These are phyloP conservation scores for Drosophila borborema DNA, from an alignment of 2,888 invertebrate species.

Conservation along the genomic window DNA sequence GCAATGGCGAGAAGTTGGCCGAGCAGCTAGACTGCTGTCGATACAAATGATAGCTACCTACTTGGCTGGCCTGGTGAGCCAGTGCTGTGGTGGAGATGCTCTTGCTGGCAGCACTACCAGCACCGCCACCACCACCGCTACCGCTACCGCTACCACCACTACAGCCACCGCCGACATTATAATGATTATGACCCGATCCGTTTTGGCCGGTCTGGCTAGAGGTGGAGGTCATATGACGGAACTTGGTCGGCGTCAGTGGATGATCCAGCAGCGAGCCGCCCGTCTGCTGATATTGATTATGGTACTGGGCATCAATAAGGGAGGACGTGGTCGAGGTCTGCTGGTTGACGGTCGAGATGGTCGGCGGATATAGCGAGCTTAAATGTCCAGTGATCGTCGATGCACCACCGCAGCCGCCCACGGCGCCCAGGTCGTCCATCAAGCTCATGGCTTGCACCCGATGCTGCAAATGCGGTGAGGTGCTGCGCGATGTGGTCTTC, in stretches of 20 bases:
- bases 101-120: constrained; percentile 51
- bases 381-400: constrained; percentile 82
- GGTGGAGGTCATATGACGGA: constrained; percentile 83
- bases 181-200: constrained; percentile 47
- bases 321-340: constrained; percentile 84
- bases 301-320: constrained; percentile 83
- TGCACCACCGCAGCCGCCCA: constrained; percentile 61
- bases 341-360: constrained; percentile 82
- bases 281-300: constrained; percentile 85
- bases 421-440: constrained; percentile 81
- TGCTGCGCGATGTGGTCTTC: constrained; percentile 85
- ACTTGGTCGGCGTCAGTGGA: constrained; percentile 84
- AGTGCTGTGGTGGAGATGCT: constrained; percentile 80
- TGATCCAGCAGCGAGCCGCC: constrained; percentile 85
- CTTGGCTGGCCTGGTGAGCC: constrained; percentile 60
- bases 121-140: constrained; percentile 18
- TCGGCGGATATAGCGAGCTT: constrained; percentile 83
- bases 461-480: constrained; percentile 85
- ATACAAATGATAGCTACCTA: constrained; percentile 78
- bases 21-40: constrained; percentile 84
- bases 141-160: neutral
- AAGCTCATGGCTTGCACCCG: constrained; percentile 85
- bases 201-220: constrained; percentile 84
- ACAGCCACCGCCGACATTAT: constrained; percentile 48
- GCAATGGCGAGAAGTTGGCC: constrained; percentile 84